A percentile compares a stretch with the other conserved stretches of the same genome.
phyloP scores from a whole-genome alignment of 2,797 vertebrate species.

The Mionectes olivaceus region DNA sequence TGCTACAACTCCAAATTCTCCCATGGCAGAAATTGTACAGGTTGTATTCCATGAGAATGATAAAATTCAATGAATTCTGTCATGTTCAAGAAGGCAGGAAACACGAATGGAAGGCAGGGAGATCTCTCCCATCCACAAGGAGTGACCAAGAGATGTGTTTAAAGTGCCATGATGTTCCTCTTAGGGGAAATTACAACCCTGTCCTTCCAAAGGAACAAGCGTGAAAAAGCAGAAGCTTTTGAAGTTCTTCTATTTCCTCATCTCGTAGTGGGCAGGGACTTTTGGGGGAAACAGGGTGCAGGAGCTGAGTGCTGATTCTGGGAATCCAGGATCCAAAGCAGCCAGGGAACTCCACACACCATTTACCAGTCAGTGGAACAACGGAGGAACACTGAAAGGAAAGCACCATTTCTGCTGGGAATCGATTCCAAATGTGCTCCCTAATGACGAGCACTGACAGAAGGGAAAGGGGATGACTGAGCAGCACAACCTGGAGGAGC shows the following conservation, averaged over 20 bases:
- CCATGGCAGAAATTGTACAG: background rate
- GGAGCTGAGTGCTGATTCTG: background rate
- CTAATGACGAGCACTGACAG: background rate
- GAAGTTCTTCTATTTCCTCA: background rate
- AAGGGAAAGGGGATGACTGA: conserved; percentile 5
- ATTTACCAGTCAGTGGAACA: background rate
- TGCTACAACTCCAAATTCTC: background rate
- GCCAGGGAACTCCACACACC: background rate
- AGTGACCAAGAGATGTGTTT: background rate
- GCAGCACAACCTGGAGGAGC: conserved; percentile 30
- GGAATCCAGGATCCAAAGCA: background rate
- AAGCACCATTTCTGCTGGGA: background rate
- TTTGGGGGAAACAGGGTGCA: background rate
- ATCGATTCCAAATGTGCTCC: background rate
- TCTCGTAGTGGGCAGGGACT: background rate
- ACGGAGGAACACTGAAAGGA: accelerated
- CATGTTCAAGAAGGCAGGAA: background rate
- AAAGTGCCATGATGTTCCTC: background rate
- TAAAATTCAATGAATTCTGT: background rate
- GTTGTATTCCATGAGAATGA: background rate
- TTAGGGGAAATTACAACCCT: background rate
- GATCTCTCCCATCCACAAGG: accelerated
- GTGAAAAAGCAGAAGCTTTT: background rate
- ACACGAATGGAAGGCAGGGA: background rate
- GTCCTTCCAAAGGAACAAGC: background rate